Conservation (phyloP, 2,888 invertebrate species). For the Ectemnius continuus region DNA sequence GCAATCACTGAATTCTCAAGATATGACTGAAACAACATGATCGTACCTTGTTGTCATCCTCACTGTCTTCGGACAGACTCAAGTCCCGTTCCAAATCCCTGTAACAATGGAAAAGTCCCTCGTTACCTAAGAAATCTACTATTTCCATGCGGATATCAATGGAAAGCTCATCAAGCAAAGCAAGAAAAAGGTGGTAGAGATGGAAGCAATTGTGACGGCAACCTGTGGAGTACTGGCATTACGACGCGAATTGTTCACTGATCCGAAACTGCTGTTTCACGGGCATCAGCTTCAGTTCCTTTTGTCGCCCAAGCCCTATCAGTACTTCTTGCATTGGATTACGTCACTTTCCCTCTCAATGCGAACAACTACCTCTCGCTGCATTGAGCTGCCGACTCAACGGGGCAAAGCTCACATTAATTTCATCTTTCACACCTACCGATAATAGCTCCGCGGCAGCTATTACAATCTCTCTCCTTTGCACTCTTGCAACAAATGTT, state of each 20-base stretch:
- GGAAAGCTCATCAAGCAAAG: slow-evolving; percentile 48
- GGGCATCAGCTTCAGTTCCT: slow-evolving; percentile 30
- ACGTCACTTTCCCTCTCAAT: slow-evolving; percentile 24
- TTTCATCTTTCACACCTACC: no score
- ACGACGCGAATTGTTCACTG: slow-evolving; percentile 55
- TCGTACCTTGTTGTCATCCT: slow-evolving; percentile 82
- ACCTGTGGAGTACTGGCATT: slow-evolving; percentile 51
- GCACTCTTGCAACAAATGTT: no score
- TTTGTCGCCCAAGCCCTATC: slow-evolving; percentile 29
- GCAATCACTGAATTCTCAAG: background rate
- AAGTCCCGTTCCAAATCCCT: slow-evolving; percentile 84
- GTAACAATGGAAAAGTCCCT: slow-evolving; percentile 64
- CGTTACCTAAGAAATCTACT: background rate
- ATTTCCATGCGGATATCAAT: slow-evolving; percentile 19
- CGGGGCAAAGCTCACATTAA: no score
- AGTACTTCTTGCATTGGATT: slow-evolving; percentile 31
- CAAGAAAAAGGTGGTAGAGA: slow-evolving; percentile 26
- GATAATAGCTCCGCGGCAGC: no score
- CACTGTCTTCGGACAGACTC: slow-evolving; percentile 87
- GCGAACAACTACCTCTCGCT: background rate
- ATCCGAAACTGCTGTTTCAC: slow-evolving; percentile 52
- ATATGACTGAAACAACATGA: background rate
- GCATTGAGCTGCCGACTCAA: no score
- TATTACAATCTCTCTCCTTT: no score
- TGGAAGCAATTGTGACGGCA: slow-evolving; percentile 37